Conservation (phyloP, 2,797 vertebrate genomes). For the Amblyraja radiata region DNA sequence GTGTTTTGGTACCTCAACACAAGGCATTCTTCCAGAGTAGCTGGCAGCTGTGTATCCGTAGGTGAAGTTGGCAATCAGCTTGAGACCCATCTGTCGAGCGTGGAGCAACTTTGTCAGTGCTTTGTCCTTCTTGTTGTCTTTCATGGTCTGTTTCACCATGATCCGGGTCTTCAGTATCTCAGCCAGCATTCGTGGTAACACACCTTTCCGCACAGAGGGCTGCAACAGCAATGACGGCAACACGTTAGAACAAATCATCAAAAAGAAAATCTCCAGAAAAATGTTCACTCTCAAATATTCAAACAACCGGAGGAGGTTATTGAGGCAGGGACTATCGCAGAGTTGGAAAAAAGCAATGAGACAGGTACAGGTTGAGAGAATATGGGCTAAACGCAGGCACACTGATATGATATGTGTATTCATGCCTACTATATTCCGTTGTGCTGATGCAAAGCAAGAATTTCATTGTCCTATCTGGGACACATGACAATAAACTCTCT, state of each 20-base stretch:
- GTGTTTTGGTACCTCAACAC: slow-evolving; percentile 67
- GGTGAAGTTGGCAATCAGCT: slow-evolving; percentile 91
- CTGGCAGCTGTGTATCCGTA: slow-evolving; percentile 86
- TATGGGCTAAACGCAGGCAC: too few species aligned
- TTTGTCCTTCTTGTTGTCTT: slow-evolving; percentile 79
- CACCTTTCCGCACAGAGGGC: slow-evolving; percentile 83
- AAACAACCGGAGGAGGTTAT: too few species aligned
- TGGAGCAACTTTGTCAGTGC: slow-evolving; percentile 77
- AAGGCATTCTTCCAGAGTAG: slow-evolving; percentile 93
- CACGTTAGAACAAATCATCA: not conserved
- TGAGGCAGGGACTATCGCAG: too few species aligned
- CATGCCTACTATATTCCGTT: too few species aligned
- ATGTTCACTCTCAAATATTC: too few species aligned
- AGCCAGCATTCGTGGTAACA: slow-evolving; percentile 89
- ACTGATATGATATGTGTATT: too few species aligned
- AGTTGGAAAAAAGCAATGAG: too few species aligned
- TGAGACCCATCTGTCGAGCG: slow-evolving; percentile 90
- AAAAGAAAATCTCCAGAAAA: not conserved
- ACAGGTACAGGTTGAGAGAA: too few species aligned
- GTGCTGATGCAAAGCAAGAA: too few species aligned
- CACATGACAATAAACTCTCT: too few species aligned
- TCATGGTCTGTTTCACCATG: slow-evolving; percentile 96
- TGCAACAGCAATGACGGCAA: slow-evolving; percentile 44
- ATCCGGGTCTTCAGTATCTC: slow-evolving; percentile 88
- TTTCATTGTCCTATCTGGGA: too few species aligned